Conservation (phyloP, 2,797 vertebrate genomes). For the Rhadinocentrus ornatus region DNA sequence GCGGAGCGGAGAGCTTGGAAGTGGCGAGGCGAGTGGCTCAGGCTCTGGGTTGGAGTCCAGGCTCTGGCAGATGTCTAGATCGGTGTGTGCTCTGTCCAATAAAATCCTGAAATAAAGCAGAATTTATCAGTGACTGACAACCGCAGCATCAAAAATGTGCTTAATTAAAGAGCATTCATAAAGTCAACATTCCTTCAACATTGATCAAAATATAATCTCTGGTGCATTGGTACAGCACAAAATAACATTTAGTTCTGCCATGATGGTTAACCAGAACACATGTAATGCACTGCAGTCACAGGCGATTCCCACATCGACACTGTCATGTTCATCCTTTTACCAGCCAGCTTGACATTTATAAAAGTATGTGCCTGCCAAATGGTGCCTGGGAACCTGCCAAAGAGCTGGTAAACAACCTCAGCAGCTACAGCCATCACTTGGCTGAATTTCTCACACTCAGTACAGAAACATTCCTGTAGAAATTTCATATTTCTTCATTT, state of each 20-base stretch:
- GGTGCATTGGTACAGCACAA: not conserved
- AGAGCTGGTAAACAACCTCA: slow-evolving; percentile 56
- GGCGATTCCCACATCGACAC: slow-evolving; percentile 42
- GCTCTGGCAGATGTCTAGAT: slow-evolving; percentile 87
- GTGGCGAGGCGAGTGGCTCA: slow-evolving; percentile 78
- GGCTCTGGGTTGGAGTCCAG: slow-evolving; percentile 89
- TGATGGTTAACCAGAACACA: slow-evolving; percentile 15
- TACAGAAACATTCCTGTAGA: slow-evolving; percentile 36
- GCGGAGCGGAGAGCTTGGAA: slow-evolving; percentile 80
- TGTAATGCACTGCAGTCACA: slow-evolving; percentile 9
- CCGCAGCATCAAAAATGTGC: slow-evolving; percentile 1
- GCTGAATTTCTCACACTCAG: slow-evolving; percentile 32
- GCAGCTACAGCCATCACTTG: slow-evolving; percentile 49
- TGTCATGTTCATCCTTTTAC: slow-evolving; percentile 40
- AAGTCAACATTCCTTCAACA: not conserved
- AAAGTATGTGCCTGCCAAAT: slow-evolving; percentile 49
- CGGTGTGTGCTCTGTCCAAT: slow-evolving; percentile 92
- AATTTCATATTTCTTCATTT: slow-evolving; percentile 34
- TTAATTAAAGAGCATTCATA: slow-evolving; percentile 6
- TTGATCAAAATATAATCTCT: slow-evolving; percentile 31
- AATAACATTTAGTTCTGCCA: not conserved
- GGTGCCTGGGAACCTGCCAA: slow-evolving; percentile 56
- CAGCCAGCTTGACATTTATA: slow-evolving; percentile 59
- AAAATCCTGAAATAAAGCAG: slow-evolving; percentile 83
- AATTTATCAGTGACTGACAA: not conserved